Conservation (phyloP, 2,797 vertebrate genomes). For the Danio aesculapii region DNA sequence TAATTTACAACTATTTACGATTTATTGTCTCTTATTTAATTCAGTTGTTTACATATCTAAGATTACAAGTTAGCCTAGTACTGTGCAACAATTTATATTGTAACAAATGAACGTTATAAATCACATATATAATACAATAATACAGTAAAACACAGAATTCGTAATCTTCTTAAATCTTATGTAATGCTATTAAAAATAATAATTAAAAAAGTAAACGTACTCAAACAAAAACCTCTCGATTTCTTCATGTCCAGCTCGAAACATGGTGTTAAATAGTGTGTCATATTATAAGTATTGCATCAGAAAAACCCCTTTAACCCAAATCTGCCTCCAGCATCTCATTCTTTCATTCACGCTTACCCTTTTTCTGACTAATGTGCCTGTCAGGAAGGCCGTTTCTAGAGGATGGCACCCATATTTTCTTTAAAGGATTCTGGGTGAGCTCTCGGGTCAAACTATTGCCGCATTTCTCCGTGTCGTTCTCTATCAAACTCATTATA, state of each 20-base stretch:
- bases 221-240: neutral
- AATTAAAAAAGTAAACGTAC: neutral
- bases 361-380: conserved; percentile 87
- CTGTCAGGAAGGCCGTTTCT: conserved; percentile 89
- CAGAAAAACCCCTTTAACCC: conserved; percentile 1
- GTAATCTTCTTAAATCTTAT: neutral
- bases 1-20: too few species aligned
- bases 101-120: neutral
- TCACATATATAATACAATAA: neutral
- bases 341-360: conserved; percentile 73
- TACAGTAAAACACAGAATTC: too few species aligned
- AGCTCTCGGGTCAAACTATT: conserved; percentile 82
- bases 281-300: neutral
- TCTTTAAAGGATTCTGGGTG: conserved; percentile 92
- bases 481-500: conserved; percentile 66
- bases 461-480: conserved; percentile 51
- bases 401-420: conserved; percentile 93
- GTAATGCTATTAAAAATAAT: neutral
- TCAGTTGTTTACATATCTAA: too few species aligned
- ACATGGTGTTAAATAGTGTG: neutral
- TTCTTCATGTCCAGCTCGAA: neutral
- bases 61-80: neutral
- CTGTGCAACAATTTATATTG: neutral
- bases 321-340: conserved; percentile 11
- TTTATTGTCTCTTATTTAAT: too few species aligned